Evolutionary conservation across 2,888 invertebrate species (phyloP), one percentile per base, ranked within the genome.

Genomic region (Balanococcus diminutus): DNA sequence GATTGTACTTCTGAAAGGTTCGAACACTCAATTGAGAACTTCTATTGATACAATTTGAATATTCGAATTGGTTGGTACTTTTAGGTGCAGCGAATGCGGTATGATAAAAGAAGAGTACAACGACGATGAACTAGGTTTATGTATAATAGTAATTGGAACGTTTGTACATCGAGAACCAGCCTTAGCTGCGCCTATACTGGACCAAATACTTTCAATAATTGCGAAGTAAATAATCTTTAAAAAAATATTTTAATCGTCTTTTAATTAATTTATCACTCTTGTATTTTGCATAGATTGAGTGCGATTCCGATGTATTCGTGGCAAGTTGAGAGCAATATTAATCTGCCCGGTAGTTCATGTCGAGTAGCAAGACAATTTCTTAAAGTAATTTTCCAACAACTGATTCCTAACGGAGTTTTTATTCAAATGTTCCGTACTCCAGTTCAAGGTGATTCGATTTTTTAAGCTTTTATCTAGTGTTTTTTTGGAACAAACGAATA

Each of bases 351-450:
- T 87, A 97, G 98, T 89, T 96, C 96, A 3, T 94, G 96, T 87
- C 97, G 97, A 89, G 98, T 99, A 36, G 98, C 98, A 28, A 95
- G 98, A 90, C 99, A 99, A 91, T 98, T 99, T 91, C 92, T 99
- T 87, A 93, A 99, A 88, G 99, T 98, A 90, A 96, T 97, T 87
- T 92, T 99, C 86, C 99, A 99, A 90, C 98, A 99, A 91, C 92
- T 99, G 86, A 97, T 98, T 0, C 98, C 98, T 0, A 98, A 99
- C 90, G 98, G 98, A 88, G 96, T 99, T 87, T 99, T 99, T 90
- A 92, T 96, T 88, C 98, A 99, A 91, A 94, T 99, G 89, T 98
- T 99, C 90, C 94, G 97, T 90, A 96, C 96, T 16, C 93, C 95
- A 89, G 94, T 96, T 25, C 86, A 67, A 61, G 87, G 87, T 87